Base-by-base conservation (phyloP, 2,113 vertebrate genomes). In the Colius striatus region DNA sequence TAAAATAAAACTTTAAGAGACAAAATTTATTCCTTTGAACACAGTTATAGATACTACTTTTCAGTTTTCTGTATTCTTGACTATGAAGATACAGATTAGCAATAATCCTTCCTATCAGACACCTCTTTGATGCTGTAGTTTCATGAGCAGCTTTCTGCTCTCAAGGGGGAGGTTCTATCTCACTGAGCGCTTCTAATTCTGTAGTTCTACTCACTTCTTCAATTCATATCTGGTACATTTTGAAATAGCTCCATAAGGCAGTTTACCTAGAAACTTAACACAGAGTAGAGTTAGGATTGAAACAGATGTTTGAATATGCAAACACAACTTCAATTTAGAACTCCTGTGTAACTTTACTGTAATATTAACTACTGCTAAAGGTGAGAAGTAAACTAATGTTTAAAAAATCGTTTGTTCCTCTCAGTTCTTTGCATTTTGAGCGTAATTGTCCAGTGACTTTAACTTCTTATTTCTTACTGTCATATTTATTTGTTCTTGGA, bases 321-420 rank as follows among this genome's bases (percentile, higher is more conserved):
- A 87, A 60, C 18, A 14, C 16, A 79, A 14, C 8, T 63, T 66
- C 32, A 32, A 34, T 62, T 75, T 76, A 54, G 32, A 90, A 36
- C 19, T 80, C 9, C 17, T 36, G 22, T 51, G 12, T 71, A 60
- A 60, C 57, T 87, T 74, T 38, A 38, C 30, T 29, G 14, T 53
- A 38, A 10, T 50, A 19, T 26, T 77, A 47, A 23, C 32, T 8
- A 34, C 36, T 61, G 22, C 47, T 86, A 36, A 57, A 65, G n/a
- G 21, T 61, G 54, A 82, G 19, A 73, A 72, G 29, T 60, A 51
- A 92, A 32, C 6, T 45, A 1, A 29, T 51, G 38, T 55, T 11
- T 5, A 13, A 50, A 81, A 1, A 13, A 5, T 1, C 61, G 3
- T 6, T 87, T 54, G 3, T 60, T 94, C 0, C 0, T 91, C 54